Evolutionary conservation across 1,140 invertebrate species (phyloP).

Genomic region (Branchinecta lynchi): DNA sequence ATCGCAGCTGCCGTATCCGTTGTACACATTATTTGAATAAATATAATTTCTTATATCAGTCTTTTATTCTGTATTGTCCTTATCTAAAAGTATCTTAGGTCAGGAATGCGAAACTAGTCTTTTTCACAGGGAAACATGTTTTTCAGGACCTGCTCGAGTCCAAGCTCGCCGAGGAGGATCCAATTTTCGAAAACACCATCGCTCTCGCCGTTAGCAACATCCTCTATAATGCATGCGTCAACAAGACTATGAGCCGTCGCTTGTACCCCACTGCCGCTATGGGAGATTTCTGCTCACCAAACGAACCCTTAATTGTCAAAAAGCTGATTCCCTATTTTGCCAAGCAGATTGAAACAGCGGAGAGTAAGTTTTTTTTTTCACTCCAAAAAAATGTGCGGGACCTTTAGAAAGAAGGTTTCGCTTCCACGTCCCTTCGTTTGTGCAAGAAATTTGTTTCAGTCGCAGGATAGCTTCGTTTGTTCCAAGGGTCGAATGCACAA

Average conservation of each 20-base stretch:
- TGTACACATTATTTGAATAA: no score
- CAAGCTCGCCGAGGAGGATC: slow-evolving; percentile 16
- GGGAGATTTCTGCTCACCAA: slow-evolving; percentile 24
- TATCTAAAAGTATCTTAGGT: no score
- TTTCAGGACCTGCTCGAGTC: slow-evolving; percentile 22
- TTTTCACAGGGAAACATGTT: no score
- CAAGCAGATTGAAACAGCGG: slow-evolving; percentile 15
- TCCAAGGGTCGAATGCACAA: no score
- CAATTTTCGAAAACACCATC: slow-evolving; percentile 23
- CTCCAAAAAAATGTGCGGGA: neutral
- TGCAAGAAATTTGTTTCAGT: no score
- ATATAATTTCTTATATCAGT: no score
- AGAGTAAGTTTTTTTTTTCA: neutral
- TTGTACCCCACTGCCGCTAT: slow-evolving; percentile 24
- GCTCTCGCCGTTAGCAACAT: slow-evolving; percentile 23
- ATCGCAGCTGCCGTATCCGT: no score
- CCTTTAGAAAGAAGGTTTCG: no score
- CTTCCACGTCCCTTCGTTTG: no score
- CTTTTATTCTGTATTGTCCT: no score
- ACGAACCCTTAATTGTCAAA: slow-evolving; percentile 20
- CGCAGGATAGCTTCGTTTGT: no score
- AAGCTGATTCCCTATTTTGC: slow-evolving; percentile 23
- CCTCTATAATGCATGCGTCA: slow-evolving; percentile 25
- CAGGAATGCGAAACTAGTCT: no score
- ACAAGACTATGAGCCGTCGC: slow-evolving; percentile 21